Evolutionary conservation across 2,797 vertebrate genomes (phyloP), one percentile per base, ranked within the genome.

Genomic region (Pangasius djambal): DNA sequence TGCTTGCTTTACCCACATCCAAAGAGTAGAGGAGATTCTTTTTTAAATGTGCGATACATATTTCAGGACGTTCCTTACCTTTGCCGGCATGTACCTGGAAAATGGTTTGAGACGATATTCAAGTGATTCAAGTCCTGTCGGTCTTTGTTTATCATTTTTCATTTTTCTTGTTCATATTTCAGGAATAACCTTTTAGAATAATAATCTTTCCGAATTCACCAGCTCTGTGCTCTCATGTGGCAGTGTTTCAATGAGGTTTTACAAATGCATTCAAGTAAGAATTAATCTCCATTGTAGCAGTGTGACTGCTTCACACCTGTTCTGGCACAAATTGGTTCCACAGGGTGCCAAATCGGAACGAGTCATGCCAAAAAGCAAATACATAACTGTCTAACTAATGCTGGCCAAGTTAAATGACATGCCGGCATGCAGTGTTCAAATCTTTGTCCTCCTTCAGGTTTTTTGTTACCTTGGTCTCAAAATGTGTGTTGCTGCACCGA

Each of bases 251-350:
- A 55, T 37, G 85, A 65, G 69, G 82, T 70, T 63, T 89, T 31
- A 55, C 34, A 78, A 78, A 55, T 20, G 22, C 50, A 72, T 88
- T 37, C 22, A 8, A 83, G 40, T 84, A 72, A 84, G 63, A 72
- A 79, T 81, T 83, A 81, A 87, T 89, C 84, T 88, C 63, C 15
- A 48, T 52, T 83, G 79, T 88, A 59, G n/a, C 37, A 67, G 8
- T 72, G 25, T 52, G 72, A 28, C 79, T 88, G 74, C 52, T 72
- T 70, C 85, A 78, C 84, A 89, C 86, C 86, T 86, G 88, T 87
- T 84, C 70, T 86, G 72, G 86, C 86, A 74, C 37, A 28, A 55
- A 85, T 70, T 25, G n/a, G 25, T 59, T 79, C 65, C 55, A 74
- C 52, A 37, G 13, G 69, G 78, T 89, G 86, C 89, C 89, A 91